Percentiles rank a stretch among this genome's conserved stretches.
These are phyloP conservation scores for Onthophagus sagittarius DNA, from an alignment of 2,888 invertebrate genomes.

Conservation along the genomic window DNA sequence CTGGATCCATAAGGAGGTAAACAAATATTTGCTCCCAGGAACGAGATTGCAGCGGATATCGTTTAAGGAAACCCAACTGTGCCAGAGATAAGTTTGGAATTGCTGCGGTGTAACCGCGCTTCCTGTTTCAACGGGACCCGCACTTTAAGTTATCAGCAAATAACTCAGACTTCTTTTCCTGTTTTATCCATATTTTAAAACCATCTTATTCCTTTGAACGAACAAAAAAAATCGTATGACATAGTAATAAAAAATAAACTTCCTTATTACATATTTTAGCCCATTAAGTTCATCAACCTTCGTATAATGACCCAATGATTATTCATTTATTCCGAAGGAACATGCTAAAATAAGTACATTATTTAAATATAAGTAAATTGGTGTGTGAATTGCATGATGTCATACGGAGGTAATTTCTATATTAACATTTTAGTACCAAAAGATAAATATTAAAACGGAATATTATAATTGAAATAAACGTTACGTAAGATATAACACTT, in stretches of 20 bases:
- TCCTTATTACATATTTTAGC: too few species aligned
- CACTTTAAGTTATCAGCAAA: neutral
- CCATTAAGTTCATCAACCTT: neutral
- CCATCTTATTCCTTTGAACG: neutral
- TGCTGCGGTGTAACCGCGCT: neutral
- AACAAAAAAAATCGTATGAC: too few species aligned
- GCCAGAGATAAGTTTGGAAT: neutral
- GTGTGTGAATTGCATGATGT: neutral
- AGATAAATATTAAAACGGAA: too few species aligned
- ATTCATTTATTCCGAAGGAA: neutral
- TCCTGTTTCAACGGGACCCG: neutral
- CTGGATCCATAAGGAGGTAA: neutral
- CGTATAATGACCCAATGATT: neutral
- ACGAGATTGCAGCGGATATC: neutral
- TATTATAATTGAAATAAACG: neutral
- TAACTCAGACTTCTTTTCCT: neutral
- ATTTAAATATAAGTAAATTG: neutral
- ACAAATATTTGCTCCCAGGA: neutral
- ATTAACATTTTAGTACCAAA: neutral
- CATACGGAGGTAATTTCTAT: neutral
- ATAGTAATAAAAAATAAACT: too few species aligned
- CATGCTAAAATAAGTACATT: neutral
- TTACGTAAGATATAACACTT: neutral
- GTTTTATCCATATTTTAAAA: neutral
- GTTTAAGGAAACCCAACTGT: neutral